Base-by-base conservation (phyloP, 64 coral and sea anemone genomes). In the Montipora capricornis region DNA sequence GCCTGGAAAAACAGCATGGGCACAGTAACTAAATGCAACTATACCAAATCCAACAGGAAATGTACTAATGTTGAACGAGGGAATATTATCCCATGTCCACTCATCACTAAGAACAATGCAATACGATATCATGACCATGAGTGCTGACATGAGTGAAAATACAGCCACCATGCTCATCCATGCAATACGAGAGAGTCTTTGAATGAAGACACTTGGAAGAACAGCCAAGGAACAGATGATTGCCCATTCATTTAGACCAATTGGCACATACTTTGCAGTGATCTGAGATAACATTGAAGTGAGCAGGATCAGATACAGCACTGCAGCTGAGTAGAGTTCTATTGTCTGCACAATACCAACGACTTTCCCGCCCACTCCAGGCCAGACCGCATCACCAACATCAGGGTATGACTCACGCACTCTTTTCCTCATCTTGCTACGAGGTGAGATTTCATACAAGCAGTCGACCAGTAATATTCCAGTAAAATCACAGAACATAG, bases 91-190 rank as follows among this genome's bases (percentile, higher is more conserved):
- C 8, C 79, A n/a, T 60, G 74, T 80, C 96, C 96, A 97, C 48
- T 89, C 44, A 12, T 79, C 62, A 74, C 51, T 49, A 10, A 77
- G 89, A 6, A 83, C 50, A 80, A 97, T 89, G 84, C 96, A 97
- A 48, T 97, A 97, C 46, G 93, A 44, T 37, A 97, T 29, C 68
- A 90, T 97, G 17, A 97, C 89, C 3, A 75, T n/a, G 26, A 97
- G 94, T 22, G 89, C 89, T 68, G 93, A 94, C 96, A 95, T 97
- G 17, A 97, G 93, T 8, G 93, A 90, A 92, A 97, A 95, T 52
- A 97, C 96, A 47, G 96, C 96, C 75, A 97, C 74, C 96, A 97
- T 97, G 71, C 96, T 97, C 96, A 97, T 97, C 96, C 96, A 97
- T 29, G 96, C 96, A 22, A 97, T 92, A 29, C 95, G 89, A 3